Conservation (phyloP, 2,797 vertebrate species). For the Crenichthys baileyi region DNA sequence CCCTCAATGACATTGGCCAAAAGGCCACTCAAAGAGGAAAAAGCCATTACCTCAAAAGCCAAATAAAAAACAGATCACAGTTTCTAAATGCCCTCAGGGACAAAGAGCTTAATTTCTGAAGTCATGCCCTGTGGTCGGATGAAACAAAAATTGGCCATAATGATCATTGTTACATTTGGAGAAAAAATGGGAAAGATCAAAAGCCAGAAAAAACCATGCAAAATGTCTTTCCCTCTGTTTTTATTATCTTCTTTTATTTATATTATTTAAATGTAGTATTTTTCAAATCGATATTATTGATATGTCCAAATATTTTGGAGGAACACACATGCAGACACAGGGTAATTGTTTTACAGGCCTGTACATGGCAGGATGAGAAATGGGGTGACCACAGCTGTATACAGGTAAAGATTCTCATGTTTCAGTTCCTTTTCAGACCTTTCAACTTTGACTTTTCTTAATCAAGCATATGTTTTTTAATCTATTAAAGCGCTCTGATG, state of each 20-base stretch:
- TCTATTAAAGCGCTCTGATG: neutral
- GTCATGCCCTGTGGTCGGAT: neutral
- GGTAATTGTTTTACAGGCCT: no score
- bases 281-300: neutral
- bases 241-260: neutral
- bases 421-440: neutral
- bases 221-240: neutral
- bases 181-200: neutral
- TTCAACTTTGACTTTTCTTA: neutral
- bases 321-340: no score
- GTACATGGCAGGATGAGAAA: no score
- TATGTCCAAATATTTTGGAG: no score
- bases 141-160: neutral
- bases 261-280: neutral
- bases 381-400: neutral
- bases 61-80: neutral
- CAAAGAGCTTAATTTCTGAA: neutral
- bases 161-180: neutral
- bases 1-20: neutral
- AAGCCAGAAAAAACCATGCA: neutral
- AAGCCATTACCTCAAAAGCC: neutral
- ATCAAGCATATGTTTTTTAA: neutral
- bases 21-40: neutral
- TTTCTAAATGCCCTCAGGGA: neutral
- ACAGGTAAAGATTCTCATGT: neutral